These are phyloP conservation scores for Sinopyrophorus schimmeli DNA, from an alignment of 2,888 invertebrate genomes.

Conservation along the genomic window DNA sequence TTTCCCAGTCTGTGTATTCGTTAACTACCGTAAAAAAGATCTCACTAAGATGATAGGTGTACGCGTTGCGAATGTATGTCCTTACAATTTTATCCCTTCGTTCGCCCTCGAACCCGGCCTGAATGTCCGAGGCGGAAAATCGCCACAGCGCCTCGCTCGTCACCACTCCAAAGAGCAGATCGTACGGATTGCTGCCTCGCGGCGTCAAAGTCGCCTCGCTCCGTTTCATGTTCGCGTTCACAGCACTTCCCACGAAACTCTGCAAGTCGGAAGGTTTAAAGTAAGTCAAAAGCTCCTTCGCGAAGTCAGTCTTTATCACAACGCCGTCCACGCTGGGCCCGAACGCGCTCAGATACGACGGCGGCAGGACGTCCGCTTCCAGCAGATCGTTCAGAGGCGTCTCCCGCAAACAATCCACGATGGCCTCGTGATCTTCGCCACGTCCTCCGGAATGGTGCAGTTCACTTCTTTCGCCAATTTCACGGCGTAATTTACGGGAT, in stretches of 20 bases:
- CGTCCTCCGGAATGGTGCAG: constrained; percentile 79
- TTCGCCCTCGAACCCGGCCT: constrained; percentile 86
- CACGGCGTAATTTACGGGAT: constrained; percentile 79
- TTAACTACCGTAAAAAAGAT: constrained; percentile 96
- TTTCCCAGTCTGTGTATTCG: constrained; percentile 98
- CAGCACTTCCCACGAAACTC: constrained; percentile 63
- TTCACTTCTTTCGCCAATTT: constrained; percentile 81
- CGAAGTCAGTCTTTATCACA: constrained; percentile 86
- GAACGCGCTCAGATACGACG: constrained; percentile 83
- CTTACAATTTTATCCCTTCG: constrained; percentile 84
- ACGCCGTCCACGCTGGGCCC: constrained; percentile 95
- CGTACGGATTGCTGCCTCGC: constrained; percentile 69
- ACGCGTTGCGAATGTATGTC: constrained; percentile 92
- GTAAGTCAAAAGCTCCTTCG: constrained; percentile 75
- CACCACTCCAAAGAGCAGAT: constrained; percentile 88
- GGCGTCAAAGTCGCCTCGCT: constrained; percentile 62
- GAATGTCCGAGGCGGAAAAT: constrained; percentile 81
- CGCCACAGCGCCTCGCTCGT: constrained; percentile 91
- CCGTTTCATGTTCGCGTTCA: constrained; percentile 64
- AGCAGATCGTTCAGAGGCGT: constrained; percentile 74
- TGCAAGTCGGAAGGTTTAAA: constrained; percentile 68
- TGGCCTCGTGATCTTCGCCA: constrained; percentile 78
- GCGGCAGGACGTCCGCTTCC: constrained; percentile 75
- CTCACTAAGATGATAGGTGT: constrained; percentile 93
- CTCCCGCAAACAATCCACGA: constrained; percentile 82